Evolutionary conservation across 2,113 vertebrate species (phyloP), one percentile per base, ranked within the genome.

Genomic region (Azemiops feae): DNA sequence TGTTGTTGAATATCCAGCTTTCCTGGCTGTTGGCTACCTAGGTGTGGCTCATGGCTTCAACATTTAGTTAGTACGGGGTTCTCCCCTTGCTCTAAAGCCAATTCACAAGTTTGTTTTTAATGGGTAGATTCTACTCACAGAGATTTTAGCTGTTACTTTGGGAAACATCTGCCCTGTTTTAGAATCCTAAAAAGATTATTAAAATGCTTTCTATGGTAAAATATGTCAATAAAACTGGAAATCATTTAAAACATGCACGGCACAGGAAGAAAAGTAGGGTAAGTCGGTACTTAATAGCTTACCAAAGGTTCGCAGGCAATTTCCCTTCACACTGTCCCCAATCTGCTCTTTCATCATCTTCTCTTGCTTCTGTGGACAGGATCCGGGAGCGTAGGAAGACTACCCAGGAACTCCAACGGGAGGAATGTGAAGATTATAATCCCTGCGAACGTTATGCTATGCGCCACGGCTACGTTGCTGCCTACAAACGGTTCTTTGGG

Each of bases 371-470:
- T 55, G 20, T 64, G 30, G 92, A 0, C 94, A 98, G 98, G 96
- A 89, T 96, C 91, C 93, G 97, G 11, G 97, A 98, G 34, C 96
- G 94, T 1, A 91, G 0, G 64, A 99, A 99, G 97, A 94, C 97
- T 0, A 93, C 91, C 2, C 94, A 96, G 0, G 99, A 99, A 97
- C 89, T 91, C 8, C 98, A 97, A 34, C 96, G 98, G 4, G 99
- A 99, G 97, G 97, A 95, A 74, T 99, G 99, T 0, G 99, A 99
- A 92, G 98, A 99, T 93, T 98, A 96, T 95, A 96, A 94, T 4
- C 98, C 98, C 0, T 99, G 99, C 0, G 98, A 98, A 45, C 91
- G 89, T 85, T 98, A 98, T 0, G 98, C 99, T 9, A 92, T 92
- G 16, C 93, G 57, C 93, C 93, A 98, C 0, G 99, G 99, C 16